Base-by-base conservation (phyloP, 2,797 vertebrate species). In the Platyrinchus mystaceus region DNA sequence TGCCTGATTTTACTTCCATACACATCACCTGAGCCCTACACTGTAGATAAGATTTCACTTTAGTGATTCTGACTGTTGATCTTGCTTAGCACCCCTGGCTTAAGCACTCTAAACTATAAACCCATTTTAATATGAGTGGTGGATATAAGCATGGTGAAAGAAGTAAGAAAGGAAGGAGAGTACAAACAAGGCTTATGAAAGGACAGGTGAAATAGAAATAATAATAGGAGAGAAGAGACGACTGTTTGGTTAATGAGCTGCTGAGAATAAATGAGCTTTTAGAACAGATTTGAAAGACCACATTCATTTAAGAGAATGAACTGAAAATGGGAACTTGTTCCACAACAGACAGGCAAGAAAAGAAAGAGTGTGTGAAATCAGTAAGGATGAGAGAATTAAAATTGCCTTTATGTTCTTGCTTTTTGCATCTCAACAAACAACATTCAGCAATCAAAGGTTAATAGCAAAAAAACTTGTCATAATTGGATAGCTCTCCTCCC, bases 331-430 rank as follows among this genome's bases (percentile, higher is more conserved):
- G 50, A 89, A 32, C 46, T 91, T 58, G 66, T 92, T 96, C 73
- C n/a, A 89, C 64, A 87, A 66, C 55, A 92, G 47, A 15, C 28
- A 93, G 43, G 49, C 58, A 87, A 85, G 62, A 83, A 96, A 62
- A 74, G 71, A 79, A 91, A 69, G 66, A 56, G 11, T 62, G 43
- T 91, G 80, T 83, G 66, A 95, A 95, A 86, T 80, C 76, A 89
- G 66, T 83, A 89, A 95, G 81, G 88, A 92, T 74, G 36, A 96
- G 82, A 95, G 79, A 94, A 85, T 92, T 91, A 68, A 94, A 94
- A 93, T 63, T 91, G 89, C 73, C 66, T 94, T 95, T 91, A 83
- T 93, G 79, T 94, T 93, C 79, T 69, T 87, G 49, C 62, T 63
- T 95, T 95, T 87, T 89, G 76, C 62, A 64, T 94, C 73, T 92